Percentiles rank a stretch among this genome's conserved stretches.
Evolutionary conservation across 2,888 invertebrate species (phyloP).

Genomic region (Frankliniella intonsa): DNA sequence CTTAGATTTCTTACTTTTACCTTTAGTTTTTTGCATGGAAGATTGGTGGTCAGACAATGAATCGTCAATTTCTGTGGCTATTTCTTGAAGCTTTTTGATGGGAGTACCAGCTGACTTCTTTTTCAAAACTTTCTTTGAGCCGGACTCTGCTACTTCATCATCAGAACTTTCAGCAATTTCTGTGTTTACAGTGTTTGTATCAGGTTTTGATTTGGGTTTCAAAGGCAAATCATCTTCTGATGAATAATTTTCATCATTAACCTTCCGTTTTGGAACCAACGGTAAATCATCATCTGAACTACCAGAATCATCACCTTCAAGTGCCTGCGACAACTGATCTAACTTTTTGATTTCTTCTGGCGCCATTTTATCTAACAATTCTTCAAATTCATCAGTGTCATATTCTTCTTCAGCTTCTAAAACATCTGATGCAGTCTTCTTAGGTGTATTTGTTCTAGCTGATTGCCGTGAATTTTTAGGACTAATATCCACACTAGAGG

Average conservation of each 20-base stretch:
- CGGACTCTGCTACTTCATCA: not conserved
- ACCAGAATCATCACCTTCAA: not conserved
- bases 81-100: conserved; percentile 13
- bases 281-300: conserved; percentile 14
- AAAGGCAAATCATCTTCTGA: not conserved
- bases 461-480: not conserved
- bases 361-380: not conserved
- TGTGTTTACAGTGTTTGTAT: not conserved
- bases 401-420: not conserved
- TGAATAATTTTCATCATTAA: not conserved
- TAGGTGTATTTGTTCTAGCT: not conserved
- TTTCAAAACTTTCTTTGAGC: not conserved
- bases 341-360: not conserved
- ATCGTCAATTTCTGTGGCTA: not conserved
- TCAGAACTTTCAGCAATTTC: not conserved
- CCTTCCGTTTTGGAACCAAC: not conserved
- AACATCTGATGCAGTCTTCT: not conserved
- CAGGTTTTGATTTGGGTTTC: not conserved
- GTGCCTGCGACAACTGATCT: not conserved
- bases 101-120: not conserved
- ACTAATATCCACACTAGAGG: not conserved
- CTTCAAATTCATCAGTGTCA: conserved; percentile 15
- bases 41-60: not conserved
- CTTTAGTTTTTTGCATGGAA: not conserved
- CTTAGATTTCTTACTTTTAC: not conserved